Evolutionary conservation across 2,888 invertebrate genomes (phyloP).

Genomic region (Amphipyra tragopoginis): DNA sequence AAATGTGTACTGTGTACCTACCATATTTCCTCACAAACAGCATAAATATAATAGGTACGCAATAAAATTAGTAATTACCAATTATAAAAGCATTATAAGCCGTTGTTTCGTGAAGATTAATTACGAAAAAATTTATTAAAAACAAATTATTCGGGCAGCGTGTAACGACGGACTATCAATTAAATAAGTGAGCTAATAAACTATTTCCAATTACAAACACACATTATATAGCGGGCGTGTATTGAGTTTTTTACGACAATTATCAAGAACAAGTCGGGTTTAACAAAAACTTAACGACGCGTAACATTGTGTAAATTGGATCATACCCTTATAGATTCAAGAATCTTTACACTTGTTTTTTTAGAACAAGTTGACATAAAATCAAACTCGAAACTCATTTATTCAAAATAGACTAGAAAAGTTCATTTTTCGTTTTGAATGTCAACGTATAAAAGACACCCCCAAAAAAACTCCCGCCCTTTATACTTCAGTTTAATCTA

Average conservation of each 20-base stretch:
- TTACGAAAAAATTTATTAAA: constrained; percentile 31
- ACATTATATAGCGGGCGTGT: constrained; percentile 60
- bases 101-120: constrained; percentile 31
- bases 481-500: no score
- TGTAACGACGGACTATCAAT: constrained; percentile 62
- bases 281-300: constrained; percentile 74
- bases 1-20: background rate
- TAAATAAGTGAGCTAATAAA: constrained; percentile 74
- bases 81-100: constrained; percentile 40
- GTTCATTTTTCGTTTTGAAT: no score
- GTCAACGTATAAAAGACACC: no score
- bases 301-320: constrained; percentile 71
- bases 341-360: constrained; percentile 23
- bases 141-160: constrained; percentile 41
- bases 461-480: background rate
- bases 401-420: no score
- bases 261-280: constrained; percentile 66
- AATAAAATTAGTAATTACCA: constrained; percentile 36
- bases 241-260: constrained; percentile 75
- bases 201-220: constrained; percentile 73
- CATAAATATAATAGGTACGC: constrained; percentile 8
- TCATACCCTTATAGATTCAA: constrained; percentile 37
- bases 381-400: no score
- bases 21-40: constrained; percentile 10
- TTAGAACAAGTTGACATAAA: constrained; percentile 18